phyloP scores from a whole-genome alignment of 1,140 invertebrate species.

The Vollenhovia emeryi region DNA sequence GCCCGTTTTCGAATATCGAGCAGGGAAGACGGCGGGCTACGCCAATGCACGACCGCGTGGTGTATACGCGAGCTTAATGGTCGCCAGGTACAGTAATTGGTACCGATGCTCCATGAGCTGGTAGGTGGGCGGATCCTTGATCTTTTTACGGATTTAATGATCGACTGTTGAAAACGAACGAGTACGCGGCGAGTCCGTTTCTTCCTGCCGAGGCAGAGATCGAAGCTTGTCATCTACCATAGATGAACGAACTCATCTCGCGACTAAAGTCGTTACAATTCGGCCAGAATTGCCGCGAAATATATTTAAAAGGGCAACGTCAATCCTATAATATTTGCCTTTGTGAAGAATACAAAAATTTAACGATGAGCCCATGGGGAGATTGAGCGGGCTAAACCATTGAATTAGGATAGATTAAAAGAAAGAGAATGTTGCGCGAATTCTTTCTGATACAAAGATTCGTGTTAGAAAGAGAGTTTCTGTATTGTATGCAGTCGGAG shows the following conservation, averaged over 20 bases:
- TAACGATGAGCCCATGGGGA: neutral
- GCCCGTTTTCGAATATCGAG: neutral
- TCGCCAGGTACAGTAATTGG: slow-evolving; percentile 66
- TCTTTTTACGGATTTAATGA: slow-evolving; percentile 69
- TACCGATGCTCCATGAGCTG: slow-evolving; percentile 59
- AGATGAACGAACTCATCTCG: slow-evolving; percentile 17
- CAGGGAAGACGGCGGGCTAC: slow-evolving; percentile 7
- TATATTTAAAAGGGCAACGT: neutral
- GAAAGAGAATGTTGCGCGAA: neutral
- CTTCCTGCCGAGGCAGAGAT: slow-evolving; percentile 36
- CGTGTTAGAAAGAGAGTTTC: neutral
- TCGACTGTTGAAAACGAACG: slow-evolving; percentile 65
- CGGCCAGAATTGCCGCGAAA: neutral
- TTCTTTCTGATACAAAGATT: neutral
- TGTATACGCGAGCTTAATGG: slow-evolving; percentile 61
- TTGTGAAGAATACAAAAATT: neutral
- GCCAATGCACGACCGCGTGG: slow-evolving; percentile 48
- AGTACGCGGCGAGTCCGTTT: slow-evolving; percentile 44
- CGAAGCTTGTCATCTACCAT: slow-evolving; percentile 52
- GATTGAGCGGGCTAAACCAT: neutral
- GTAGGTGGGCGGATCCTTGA: slow-evolving; percentile 56
- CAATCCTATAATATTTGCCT: neutral
- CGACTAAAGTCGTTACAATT: neutral
- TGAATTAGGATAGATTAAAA: neutral
- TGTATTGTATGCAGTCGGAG: neutral